These are phyloP conservation scores for Scarus forsteni DNA, from an alignment of 2,797 vertebrate species.

Conservation along the genomic window DNA sequence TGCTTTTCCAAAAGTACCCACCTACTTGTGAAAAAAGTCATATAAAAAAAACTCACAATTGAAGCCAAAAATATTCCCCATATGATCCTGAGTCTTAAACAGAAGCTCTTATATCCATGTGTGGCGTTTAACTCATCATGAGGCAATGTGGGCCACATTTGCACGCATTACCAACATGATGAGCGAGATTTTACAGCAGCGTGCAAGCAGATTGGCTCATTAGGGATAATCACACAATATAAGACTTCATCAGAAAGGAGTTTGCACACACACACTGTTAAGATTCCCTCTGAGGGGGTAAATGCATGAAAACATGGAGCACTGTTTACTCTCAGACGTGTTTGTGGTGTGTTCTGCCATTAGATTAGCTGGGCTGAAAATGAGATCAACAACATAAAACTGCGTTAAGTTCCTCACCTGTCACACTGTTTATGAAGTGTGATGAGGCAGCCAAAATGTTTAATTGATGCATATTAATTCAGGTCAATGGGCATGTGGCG, in stretches of 20 bases:
- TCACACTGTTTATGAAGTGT: slow-evolving; percentile 27
- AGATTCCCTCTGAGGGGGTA: slow-evolving; percentile 8
- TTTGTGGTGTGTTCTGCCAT: not conserved
- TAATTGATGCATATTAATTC: slow-evolving; percentile 46
- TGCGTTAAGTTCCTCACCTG: slow-evolving; percentile 30
- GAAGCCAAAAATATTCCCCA: too few relatives aligned
- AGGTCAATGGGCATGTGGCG: slow-evolving; percentile 34
- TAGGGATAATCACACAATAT: slow-evolving; percentile 60
- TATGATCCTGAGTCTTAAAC: too few relatives aligned
- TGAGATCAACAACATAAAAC: slow-evolving; percentile 34
- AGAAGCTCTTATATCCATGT: slow-evolving; percentile 6
- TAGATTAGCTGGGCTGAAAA: slow-evolving; percentile 6
- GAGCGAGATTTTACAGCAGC: slow-evolving; percentile 44
- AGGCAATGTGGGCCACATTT: slow-evolving; percentile 45
- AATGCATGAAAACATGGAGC: slow-evolving; percentile 21
- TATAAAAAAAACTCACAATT: too few relatives aligned
- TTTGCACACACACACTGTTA: slow-evolving; percentile 42
- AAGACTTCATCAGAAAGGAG: slow-evolving; percentile 61
- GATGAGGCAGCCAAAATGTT: slow-evolving; percentile 37
- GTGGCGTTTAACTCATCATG: slow-evolving; percentile 24
- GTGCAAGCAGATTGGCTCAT: slow-evolving; percentile 60
- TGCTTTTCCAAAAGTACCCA: too few relatives aligned
- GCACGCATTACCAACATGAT: slow-evolving; percentile 35
- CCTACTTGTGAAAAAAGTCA: too few relatives aligned
- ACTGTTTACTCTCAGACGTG: slow-evolving; percentile 17